Conservation (phyloP, 2,888 invertebrate species). For the Macrosoma leucophasiata region DNA sequence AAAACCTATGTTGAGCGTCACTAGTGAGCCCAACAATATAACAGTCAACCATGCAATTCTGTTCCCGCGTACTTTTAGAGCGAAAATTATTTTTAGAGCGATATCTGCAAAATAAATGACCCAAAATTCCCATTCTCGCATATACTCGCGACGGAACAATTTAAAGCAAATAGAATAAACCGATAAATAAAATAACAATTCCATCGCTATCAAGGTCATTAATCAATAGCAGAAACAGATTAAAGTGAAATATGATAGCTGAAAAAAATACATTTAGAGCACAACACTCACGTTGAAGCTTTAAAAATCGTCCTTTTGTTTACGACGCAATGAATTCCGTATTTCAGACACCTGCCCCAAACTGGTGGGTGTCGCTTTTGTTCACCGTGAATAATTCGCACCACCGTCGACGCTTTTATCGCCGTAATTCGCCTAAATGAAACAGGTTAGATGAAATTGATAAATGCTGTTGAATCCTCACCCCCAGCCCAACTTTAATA, state of each 20-base stretch:
- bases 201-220: slow-evolving; percentile 21
- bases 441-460: slow-evolving; percentile 50
- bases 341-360: slow-evolving; percentile 57
- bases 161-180: too few relatives aligned
- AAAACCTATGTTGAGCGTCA: too few relatives aligned
- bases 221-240: slow-evolving; percentile 26
- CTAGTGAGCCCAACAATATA: too few relatives aligned
- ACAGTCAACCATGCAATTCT: too few relatives aligned
- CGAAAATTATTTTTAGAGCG: too few relatives aligned
- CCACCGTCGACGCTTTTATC: slow-evolving; percentile 40
- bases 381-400: slow-evolving; percentile 53
- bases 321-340: slow-evolving; percentile 61
- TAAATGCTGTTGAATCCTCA: slow-evolving; percentile 36
- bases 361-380: slow-evolving; percentile 51
- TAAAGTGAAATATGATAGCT: slow-evolving; percentile 41
- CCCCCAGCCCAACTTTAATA: slow-evolving; percentile 14
- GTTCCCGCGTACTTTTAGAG: too few relatives aligned
- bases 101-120: too few relatives aligned
- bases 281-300: slow-evolving; percentile 35
- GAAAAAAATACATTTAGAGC: slow-evolving; percentile 27
- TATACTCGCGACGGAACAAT: too few relatives aligned
- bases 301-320: slow-evolving; percentile 59
- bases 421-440: slow-evolving; percentile 48
- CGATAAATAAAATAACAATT: slow-evolving; percentile 25
- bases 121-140: too few relatives aligned